Evolutionary conservation across 2,888 invertebrate species (phyloP), one percentile per base, ranked within the genome.

Genomic region (Drosophila phalerata): DNA sequence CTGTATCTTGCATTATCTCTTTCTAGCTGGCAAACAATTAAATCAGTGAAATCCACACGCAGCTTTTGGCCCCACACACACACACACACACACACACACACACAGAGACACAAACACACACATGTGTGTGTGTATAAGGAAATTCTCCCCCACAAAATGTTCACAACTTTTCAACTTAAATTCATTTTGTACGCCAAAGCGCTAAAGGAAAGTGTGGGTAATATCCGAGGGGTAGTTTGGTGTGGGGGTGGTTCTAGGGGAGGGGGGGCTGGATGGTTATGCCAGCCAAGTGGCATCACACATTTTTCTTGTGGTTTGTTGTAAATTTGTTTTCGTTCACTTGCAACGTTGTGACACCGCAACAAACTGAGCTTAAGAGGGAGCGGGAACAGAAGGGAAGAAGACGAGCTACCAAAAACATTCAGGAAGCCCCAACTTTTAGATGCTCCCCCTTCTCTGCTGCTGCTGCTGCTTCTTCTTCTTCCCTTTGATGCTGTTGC

Each of bases 141-240:
- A 8, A 22, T 1, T 49, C 25, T 61, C 61, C 60, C 62, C 73
- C 86, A 81, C 81, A 87, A 85, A 87, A 77, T 85, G 85, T 85
- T 87, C 88, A 85, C 85, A 85, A 85, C 83, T 85, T 85, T 85
- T 87, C 85, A 85, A 82, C 88, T 85, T 87, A 87, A 85, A 85
- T 87, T 85, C 81, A 85, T 85, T 85, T 85, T 79, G 73, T 80
- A 69, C 72, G 80, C 74, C 71, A 79, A 74, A 73, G 58, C 73
- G 65, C 70, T 45, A 73, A 69, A 65, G 73, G 58, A 77, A 77
- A 78, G 74, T 71, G 77, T 30, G 40, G 17, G 28, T n/a, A 3
- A 30, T 10, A 30, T 9, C 30, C 10, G n/a, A 2, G 15, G 13
- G 37, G 43, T 9, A 6, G 3, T 2, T 38, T 8, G 3, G 32